Conservation (phyloP, 2,888 invertebrate species). For the Cantharis lateralis region DNA sequence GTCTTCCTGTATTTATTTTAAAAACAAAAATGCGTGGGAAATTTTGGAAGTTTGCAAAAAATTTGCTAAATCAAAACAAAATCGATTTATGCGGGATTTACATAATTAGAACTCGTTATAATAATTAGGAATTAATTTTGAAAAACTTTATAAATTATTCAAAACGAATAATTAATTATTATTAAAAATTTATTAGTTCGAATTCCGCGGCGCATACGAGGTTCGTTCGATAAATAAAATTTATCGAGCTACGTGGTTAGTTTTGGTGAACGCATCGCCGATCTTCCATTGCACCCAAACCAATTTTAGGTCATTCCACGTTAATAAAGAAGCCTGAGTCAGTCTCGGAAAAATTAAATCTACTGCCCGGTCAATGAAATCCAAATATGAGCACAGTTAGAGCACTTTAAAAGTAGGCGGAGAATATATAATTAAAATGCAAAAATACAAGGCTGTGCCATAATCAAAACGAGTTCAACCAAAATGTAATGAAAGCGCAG, state of each 20-base stretch:
- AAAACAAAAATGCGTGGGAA: not conserved
- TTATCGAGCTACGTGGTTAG: too few relatives aligned
- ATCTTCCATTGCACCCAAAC: not conserved
- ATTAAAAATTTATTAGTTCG: not conserved
- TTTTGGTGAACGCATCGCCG: too few relatives aligned
- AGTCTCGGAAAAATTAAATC: not conserved
- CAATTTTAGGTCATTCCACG: not conserved
- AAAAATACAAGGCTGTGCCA: slow-evolving; percentile 19
- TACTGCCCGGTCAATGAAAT: not conserved
- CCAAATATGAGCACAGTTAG: not conserved
- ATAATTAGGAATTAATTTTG: not conserved
- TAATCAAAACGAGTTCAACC: slow-evolving; percentile 21
- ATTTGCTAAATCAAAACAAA: not conserved
- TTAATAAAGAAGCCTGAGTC: not conserved
- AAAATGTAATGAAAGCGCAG: slow-evolving; percentile 19
- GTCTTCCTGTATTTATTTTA: not conserved
- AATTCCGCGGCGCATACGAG: not conserved
- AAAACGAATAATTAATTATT: not conserved
- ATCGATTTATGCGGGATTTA: not conserved
- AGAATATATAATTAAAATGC: slow-evolving; percentile 11
- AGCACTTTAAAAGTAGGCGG: not conserved
- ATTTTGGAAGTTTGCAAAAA: not conserved
- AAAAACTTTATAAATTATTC: not conserved
- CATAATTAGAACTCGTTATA: not conserved
- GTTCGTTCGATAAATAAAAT: not conserved